These are phyloP conservation scores for Lepidochrysops patricia DNA, from an alignment of 2,888 invertebrate genomes.

Conservation along the genomic window DNA sequence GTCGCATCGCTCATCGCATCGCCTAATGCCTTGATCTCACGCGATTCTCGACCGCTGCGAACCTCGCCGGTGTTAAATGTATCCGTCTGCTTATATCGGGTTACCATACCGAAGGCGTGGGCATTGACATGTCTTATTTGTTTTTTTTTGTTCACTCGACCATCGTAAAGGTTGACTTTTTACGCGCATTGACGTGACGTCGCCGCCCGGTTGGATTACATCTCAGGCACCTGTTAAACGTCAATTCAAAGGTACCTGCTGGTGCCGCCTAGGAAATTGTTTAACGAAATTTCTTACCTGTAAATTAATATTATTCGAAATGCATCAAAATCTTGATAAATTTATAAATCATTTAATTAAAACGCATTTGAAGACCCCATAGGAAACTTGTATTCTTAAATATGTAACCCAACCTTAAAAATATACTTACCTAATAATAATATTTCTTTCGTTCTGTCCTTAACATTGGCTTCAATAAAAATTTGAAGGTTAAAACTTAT, in stretches of 20 bases:
- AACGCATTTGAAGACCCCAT: too few species aligned
- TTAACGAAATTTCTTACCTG: neutral
- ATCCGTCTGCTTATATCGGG: slow-evolving; percentile 66
- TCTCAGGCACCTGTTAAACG: slow-evolving; percentile 54
- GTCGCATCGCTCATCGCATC: slow-evolving; percentile 39
- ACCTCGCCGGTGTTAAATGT: slow-evolving; percentile 65
- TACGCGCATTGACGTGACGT: slow-evolving; percentile 65
- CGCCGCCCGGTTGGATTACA: slow-evolving; percentile 47
- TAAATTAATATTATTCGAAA: too few species aligned
- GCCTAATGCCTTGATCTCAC: slow-evolving; percentile 34
- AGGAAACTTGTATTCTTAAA: too few species aligned
- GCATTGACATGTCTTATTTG: slow-evolving; percentile 71
- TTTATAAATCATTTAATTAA: too few species aligned
- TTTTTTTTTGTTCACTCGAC: slow-evolving; percentile 67
- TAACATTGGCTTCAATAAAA: too few species aligned
- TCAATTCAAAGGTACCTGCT: slow-evolving; percentile 32
- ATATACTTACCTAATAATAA: too few species aligned
- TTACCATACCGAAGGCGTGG: slow-evolving; percentile 71
- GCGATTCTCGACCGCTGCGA: slow-evolving; percentile 34
- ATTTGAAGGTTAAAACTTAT: neutral
- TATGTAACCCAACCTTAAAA: too few species aligned
- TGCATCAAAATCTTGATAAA: too few species aligned
- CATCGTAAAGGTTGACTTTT: slow-evolving; percentile 66
- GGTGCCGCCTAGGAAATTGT: neutral
- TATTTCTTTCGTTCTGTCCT: too few species aligned